Evolutionary conservation across 1,140 invertebrate genomes (phyloP), one percentile per base, ranked within the genome.

Genomic region (Rhopalosiphum padi): DNA sequence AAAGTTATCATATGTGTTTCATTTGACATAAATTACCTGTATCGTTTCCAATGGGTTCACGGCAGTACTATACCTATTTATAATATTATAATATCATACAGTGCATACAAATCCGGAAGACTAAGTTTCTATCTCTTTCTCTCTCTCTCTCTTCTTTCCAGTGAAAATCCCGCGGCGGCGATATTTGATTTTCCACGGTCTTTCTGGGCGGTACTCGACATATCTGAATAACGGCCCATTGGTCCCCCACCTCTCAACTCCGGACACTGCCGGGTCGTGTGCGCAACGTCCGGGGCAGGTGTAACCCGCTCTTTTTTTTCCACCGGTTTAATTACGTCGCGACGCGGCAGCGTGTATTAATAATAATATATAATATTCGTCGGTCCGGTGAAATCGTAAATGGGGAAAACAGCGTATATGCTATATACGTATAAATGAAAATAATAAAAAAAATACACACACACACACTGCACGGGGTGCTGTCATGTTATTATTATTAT

Each of bases 321-420:
- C 41, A 35, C 46, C 51, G 91, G 91, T 92, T 83, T 92, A 92
- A 92, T 92, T 92, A 53, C 91, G 91, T 51, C 60, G 60, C 43
- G 68, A n/a, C 87, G 53, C 37, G 11, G 89, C 46, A 25, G 46
- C 30, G 60, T 5, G 43, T 91, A 91, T 43, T 48, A 82, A 91
- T 77, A 77, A n/a, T 68, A 30, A 60, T 68, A 68, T 60, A 68
- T n/a, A 68, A 77, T 77, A 48, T 82, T 83, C 68, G 68, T 48
- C 43, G 68, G 77, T 77, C 41, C 90, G 90, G 51, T 53, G 55
- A 82, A 77, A 46, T 53, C 21, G 37, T 91, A 90, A 60, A 90
- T 30, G 60, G 60, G 55, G 60, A 77, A 46, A 77, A 51, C 9
- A 21, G 23, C 25, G 35, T 60, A 41, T 30, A 60, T 60, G n/a